Conservation (phyloP, 2,797 vertebrate species). For the Arnoldichthys spilopterus region DNA sequence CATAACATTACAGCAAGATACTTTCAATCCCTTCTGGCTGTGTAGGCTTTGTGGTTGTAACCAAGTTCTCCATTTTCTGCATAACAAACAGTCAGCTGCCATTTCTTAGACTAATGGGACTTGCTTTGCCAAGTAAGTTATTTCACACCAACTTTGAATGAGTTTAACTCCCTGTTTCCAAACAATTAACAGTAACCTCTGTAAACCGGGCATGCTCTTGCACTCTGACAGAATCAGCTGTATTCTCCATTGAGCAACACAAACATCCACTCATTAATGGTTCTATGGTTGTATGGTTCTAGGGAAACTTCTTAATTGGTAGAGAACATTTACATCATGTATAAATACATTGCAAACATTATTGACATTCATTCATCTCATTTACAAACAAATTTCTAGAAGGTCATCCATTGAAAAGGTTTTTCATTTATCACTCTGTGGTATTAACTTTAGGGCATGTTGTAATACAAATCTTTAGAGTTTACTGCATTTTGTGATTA, state of each 20-base stretch:
- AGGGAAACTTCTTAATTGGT: neutral
- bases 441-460: neutral
- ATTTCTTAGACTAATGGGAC: slow-evolving; percentile 30
- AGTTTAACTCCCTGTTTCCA: slow-evolving; percentile 4
- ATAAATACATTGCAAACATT: neutral
- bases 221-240: neutral
- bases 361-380: neutral
- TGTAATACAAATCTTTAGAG: neutral
- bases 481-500: neutral
- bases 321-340: neutral
- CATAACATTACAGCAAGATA: slow-evolving; percentile 8
- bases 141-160: slow-evolving; percentile 3
- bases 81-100: slow-evolving; percentile 31
- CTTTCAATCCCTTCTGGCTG: slow-evolving; percentile 19
- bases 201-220: neutral
- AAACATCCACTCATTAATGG: neutral
- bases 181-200: neutral
- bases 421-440: neutral
- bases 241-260: neutral
- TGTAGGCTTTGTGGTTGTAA: slow-evolving; percentile 12
- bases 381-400: neutral
- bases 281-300: neutral
- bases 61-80: slow-evolving; percentile 22
- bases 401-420: neutral
- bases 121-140: slow-evolving; percentile 28